Evolutionary conservation across 1,140 invertebrate genomes (phyloP).

Genomic region (Zaprionus inermis): DNA sequence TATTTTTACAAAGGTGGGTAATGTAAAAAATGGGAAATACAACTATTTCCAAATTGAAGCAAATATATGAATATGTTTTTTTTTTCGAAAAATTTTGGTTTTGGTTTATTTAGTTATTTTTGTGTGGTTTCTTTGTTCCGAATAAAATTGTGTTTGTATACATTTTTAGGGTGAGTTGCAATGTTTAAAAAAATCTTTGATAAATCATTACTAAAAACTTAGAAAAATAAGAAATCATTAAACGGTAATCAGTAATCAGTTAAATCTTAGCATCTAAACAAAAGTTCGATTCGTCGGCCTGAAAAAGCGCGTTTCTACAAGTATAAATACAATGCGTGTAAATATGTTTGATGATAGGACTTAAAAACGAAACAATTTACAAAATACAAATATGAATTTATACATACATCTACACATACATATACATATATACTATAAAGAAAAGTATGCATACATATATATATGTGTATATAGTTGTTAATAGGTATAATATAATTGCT

Average conservation of each 20-base stretch:
- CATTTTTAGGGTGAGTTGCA: slow-evolving; percentile 11
- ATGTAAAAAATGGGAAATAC: slow-evolving; percentile 12
- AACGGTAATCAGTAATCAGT: slow-evolving; percentile 55
- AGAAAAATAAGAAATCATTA: slow-evolving; percentile 43
- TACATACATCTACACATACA: slow-evolving; percentile 45
- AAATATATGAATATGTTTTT: slow-evolving; percentile 8
- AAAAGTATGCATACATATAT: slow-evolving; percentile 21
- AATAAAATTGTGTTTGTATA: slow-evolving; percentile 9
- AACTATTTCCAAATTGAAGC: slow-evolving; percentile 15
- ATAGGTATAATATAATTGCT: slow-evolving; percentile 25
- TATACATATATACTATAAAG: slow-evolving; percentile 28
- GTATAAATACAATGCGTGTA: slow-evolving; percentile 73
- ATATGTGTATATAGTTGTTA: slow-evolving; percentile 24
- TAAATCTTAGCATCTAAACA: slow-evolving; percentile 60
- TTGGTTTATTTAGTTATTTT: slow-evolving; percentile 40
- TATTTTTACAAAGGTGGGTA: slow-evolving; percentile 18
- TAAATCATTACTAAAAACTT: slow-evolving; percentile 49
- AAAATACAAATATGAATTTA: slow-evolving; percentile 63
- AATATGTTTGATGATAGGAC: slow-evolving; percentile 51
- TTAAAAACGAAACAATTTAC: slow-evolving; percentile 75
- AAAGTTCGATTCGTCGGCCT: slow-evolving; percentile 40
- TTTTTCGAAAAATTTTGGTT: slow-evolving; percentile 26
- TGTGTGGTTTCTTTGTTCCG: slow-evolving; percentile 29
- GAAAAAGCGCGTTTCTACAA: slow-evolving; percentile 35
- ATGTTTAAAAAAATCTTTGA: slow-evolving; percentile 31